Evolutionary conservation across 2,113 vertebrate species (phyloP), one percentile per base, ranked within the genome.

Genomic region (Uria aalge): DNA sequence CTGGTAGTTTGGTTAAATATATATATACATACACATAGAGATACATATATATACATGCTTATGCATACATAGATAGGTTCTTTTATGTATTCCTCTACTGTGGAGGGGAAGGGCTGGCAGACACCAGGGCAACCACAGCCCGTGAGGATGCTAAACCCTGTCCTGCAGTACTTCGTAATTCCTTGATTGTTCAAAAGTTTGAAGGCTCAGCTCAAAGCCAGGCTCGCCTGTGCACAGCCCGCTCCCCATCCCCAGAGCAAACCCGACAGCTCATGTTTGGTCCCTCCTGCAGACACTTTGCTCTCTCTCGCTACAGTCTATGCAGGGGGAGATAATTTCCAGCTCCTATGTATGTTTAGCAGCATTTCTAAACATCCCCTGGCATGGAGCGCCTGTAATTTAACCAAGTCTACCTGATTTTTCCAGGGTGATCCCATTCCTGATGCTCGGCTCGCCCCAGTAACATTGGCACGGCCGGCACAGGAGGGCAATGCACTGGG

Each of bases 401-500:
- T 69, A 36, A 80, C 17, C 57, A 38, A 7, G 11, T 72, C 26
- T 48, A 34, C 47, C 38, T 41, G 56, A 12, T 53, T 43, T 79
- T 48, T 64, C 50, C 27, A 64, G 11, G 19, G 27, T 1, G 1
- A 32, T 47, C 38, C 45, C 5, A 3, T 32, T 69, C n/a, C 75
- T 23, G 7, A 38, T 0, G 2, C 30, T 52, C 5, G 0, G 69
- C 56, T 76, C 19, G 50, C 55, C 63, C 57, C 68, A 48, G 5
- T 10, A 40, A 23, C 1, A 0, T 5, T 32, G 78, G 48, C 83
- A 27, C 0, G 2, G n/a, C 45, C 26, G 66, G 32, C 0, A 7
- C 41, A 45, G n/a, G 24, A 71, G 50, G 16, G 18, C 1, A 7
- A 40, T 40, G 5, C 41, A 5, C 12, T 7, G 13, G 63, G 41